phyloP scores from a whole-genome alignment of 2,797 vertebrate species.

The Melanotaenia trifasciata region DNA sequence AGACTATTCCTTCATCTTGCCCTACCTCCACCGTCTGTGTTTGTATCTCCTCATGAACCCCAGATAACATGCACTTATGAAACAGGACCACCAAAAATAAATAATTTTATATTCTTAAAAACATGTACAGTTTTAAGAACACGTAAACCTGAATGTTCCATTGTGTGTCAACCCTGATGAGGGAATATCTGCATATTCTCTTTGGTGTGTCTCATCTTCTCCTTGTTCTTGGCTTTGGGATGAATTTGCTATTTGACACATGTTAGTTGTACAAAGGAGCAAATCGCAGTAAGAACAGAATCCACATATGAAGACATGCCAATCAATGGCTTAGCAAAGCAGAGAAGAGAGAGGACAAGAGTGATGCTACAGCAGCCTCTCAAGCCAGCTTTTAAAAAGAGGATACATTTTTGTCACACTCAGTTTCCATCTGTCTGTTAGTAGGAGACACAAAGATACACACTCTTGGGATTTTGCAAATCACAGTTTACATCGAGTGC shows the following conservation, averaged over 20 bases:
- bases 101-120: slow-evolving; percentile 21
- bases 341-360: slow-evolving; percentile 49
- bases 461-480: neutral
- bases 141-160: slow-evolving; percentile 34
- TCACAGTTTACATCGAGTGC: neutral
- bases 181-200: slow-evolving; percentile 22
- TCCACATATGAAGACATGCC: slow-evolving; percentile 82
- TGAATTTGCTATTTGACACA: slow-evolving; percentile 73
- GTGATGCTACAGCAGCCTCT: slow-evolving; percentile 50
- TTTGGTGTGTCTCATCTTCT: slow-evolving; percentile 8
- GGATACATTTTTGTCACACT: slow-evolving; percentile 80
- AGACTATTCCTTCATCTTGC: slow-evolving; percentile 67
- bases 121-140: slow-evolving; percentile 37
- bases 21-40: slow-evolving; percentile 59
- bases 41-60: slow-evolving; percentile 55
- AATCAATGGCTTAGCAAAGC: slow-evolving; percentile 69
- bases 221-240: slow-evolving; percentile 26
- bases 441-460: slow-evolving; percentile 30
- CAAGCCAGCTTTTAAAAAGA: slow-evolving; percentile 69
- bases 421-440: slow-evolving; percentile 58
- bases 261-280: slow-evolving; percentile 70
- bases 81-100: slow-evolving; percentile 55
- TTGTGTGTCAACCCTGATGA: slow-evolving; percentile 14
- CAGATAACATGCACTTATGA: slow-evolving; percentile 59
- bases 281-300: slow-evolving; percentile 69